phyloP scores from a whole-genome alignment of 2,888 invertebrate genomes.

The Hirtodrosophila histrioides region DNA sequence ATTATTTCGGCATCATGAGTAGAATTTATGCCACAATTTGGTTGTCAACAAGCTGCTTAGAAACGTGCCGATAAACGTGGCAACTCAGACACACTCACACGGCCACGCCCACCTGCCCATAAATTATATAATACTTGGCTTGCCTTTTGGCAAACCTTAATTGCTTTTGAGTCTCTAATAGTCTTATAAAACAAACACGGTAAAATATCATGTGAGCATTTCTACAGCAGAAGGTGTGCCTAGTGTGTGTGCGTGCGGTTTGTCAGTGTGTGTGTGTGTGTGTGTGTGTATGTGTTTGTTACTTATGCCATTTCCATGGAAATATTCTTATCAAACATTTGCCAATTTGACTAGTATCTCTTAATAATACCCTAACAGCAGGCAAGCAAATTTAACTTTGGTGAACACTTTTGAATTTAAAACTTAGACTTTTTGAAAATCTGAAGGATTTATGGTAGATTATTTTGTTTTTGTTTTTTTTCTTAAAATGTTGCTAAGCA shows the following conservation, averaged over 20 bases:
- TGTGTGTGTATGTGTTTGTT: slow-evolving; percentile 2
- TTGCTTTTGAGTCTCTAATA: slow-evolving; percentile 61
- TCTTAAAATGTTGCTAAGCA: no score
- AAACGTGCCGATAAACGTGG: slow-evolving; percentile 42
- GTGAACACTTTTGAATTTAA: no score
- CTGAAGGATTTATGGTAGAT: no score
- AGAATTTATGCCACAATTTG: slow-evolving; percentile 51
- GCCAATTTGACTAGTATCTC: slow-evolving; percentile 30
- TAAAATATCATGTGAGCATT: slow-evolving; percentile 55
- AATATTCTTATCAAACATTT: slow-evolving; percentile 56
- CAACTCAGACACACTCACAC: neutral
- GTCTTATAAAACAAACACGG: slow-evolving; percentile 65
- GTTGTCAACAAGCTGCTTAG: slow-evolving; percentile 65
- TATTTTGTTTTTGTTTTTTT: no score
- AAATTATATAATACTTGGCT: slow-evolving; percentile 53
- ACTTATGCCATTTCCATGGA: slow-evolving; percentile 36
- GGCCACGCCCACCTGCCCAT: slow-evolving; percentile 36
- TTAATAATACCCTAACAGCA: no score
- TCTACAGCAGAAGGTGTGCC: slow-evolving; percentile 18
- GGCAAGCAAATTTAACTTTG: no score
- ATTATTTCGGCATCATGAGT: slow-evolving; percentile 36
- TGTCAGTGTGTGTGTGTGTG: neutral
- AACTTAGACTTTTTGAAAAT: no score
- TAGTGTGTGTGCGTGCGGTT: neutral
- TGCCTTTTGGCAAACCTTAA: slow-evolving; percentile 52